Evolutionary conservation across 2,888 invertebrate species (phyloP).

Genomic region (Megaustenia siamemsis): DNA sequence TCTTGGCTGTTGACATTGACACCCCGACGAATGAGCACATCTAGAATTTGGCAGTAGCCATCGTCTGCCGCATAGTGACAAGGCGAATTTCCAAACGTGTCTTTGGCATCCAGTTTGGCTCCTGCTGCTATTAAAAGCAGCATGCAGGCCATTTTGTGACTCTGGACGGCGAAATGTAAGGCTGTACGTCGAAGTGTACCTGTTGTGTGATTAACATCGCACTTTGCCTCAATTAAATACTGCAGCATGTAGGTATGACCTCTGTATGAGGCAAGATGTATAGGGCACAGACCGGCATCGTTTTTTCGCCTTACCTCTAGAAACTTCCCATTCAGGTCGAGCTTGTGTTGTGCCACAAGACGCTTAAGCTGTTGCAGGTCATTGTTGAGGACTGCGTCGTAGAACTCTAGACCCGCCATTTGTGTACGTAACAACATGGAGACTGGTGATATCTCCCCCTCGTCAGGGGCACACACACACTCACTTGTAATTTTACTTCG

Average conservation of each 20-base stretch:
- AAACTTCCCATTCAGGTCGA: conserved; percentile 79
- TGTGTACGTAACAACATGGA: conserved; percentile 74
- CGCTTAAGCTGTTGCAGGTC: conserved; percentile 76
- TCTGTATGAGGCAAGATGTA: conserved; percentile 78
- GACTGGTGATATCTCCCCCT: conserved; percentile 45
- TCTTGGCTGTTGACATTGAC: conserved; percentile 79
- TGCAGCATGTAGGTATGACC: conserved; percentile 79
- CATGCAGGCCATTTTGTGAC: conserved; percentile 79
- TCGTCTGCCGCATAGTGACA: conserved; percentile 80
- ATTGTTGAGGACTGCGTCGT: conserved; percentile 80
- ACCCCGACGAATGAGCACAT: conserved; percentile 76
- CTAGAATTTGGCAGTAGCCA: conserved; percentile 78
- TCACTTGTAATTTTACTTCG: conserved; percentile 51
- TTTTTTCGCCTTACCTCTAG: conserved; percentile 79
- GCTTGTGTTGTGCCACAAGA: conserved; percentile 78
- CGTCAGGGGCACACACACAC: conserved; percentile 51
- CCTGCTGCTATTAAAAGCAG: conserved; percentile 77
- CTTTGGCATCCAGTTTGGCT: conserved; percentile 79
- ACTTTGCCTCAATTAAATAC: conserved; percentile 77
- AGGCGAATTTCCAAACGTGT: conserved; percentile 80
- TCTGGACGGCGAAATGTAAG: conserved; percentile 78
- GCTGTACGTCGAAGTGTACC: conserved; percentile 78
- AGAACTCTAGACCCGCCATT: conserved; percentile 78
- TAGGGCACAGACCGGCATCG: conserved; percentile 78
- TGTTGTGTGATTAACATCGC: conserved; percentile 79